Percentiles rank a stretch among this genome's conserved stretches.
These are phyloP conservation scores for Rallus limicola DNA, from an alignment of 2,113 vertebrate species.

Conservation along the genomic window DNA sequence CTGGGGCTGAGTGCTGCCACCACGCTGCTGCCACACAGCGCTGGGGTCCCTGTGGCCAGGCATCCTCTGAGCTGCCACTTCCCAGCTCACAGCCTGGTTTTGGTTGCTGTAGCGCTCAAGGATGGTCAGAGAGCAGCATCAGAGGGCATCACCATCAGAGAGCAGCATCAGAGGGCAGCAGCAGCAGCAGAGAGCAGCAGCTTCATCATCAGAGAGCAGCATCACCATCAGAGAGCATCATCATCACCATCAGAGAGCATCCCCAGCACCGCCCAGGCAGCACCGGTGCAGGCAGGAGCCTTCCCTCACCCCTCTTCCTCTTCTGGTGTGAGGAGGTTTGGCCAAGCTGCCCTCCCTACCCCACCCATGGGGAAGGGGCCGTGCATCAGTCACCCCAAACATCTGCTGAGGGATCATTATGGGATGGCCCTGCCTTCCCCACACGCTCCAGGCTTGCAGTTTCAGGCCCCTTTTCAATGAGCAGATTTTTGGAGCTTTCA, in stretches of 20 bases:
- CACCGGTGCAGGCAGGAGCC: fast-evolving
- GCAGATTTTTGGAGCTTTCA: not conserved
- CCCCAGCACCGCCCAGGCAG: fast-evolving
- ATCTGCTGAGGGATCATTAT: not conserved
- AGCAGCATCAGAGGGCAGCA: too few species aligned
- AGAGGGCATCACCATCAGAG: too few species aligned
- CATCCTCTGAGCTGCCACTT: fast-evolving
- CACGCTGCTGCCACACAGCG: fast-evolving
- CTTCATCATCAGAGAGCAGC: too few species aligned
- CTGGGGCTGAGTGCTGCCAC: fast-evolving
- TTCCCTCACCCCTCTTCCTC: not conserved
- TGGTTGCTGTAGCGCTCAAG: not conserved
- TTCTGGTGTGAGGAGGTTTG: not conserved
- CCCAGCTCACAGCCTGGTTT: not conserved
- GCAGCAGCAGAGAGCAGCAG: too few species aligned
- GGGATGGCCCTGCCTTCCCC: not conserved
- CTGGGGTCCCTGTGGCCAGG: not conserved
- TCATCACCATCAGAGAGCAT: not conserved
- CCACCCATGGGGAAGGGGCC: not conserved
- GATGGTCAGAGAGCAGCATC: too few species aligned
- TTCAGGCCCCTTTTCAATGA: not conserved
- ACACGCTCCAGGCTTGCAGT: not conserved
- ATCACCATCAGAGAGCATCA: too few species aligned
- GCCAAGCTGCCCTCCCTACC: not conserved
- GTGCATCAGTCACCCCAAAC: not conserved